Percentiles rank a stretch among this genome's conserved stretches.
These are phyloP conservation scores for Turnix velox DNA, from an alignment of 2,113 vertebrate genomes.

Conservation along the genomic window DNA sequence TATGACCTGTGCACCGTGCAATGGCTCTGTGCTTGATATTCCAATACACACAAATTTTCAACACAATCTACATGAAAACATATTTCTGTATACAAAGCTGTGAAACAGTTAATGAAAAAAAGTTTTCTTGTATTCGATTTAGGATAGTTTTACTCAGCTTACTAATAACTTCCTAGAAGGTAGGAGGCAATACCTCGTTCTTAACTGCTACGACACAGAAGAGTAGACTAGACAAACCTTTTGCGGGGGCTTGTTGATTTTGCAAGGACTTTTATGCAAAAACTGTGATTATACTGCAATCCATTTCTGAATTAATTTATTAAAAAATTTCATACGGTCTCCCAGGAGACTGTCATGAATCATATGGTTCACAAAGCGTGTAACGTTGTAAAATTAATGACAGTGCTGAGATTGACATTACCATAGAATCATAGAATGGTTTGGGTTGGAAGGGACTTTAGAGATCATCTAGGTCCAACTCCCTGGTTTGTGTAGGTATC, in stretches of 20 bases:
- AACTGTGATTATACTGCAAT: neutral
- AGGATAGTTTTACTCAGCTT: neutral
- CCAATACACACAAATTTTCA: neutral
- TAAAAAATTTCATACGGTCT: neutral
- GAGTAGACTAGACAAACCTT: neutral
- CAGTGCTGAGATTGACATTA: neutral
- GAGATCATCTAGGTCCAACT: too few species aligned
- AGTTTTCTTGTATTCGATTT: neutral
- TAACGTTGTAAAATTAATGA: neutral
- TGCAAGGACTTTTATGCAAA: neutral
- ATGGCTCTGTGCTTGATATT: neutral
- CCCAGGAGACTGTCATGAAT: neutral
- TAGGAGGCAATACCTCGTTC: neutral
- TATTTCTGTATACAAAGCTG: neutral
- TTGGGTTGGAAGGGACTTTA: too few species aligned
- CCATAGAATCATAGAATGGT: too few species aligned
- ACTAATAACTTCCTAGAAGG: neutral
- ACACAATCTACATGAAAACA: neutral
- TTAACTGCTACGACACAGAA: neutral
- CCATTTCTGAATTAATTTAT: neutral
- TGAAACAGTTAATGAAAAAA: neutral
- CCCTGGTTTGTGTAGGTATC: neutral
- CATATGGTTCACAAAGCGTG: neutral
- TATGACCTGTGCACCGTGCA: neutral
- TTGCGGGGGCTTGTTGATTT: neutral